Evolutionary conservation across 1,140 invertebrate species (phyloP).

Genomic region (Drosophila punjabiensis): DNA sequence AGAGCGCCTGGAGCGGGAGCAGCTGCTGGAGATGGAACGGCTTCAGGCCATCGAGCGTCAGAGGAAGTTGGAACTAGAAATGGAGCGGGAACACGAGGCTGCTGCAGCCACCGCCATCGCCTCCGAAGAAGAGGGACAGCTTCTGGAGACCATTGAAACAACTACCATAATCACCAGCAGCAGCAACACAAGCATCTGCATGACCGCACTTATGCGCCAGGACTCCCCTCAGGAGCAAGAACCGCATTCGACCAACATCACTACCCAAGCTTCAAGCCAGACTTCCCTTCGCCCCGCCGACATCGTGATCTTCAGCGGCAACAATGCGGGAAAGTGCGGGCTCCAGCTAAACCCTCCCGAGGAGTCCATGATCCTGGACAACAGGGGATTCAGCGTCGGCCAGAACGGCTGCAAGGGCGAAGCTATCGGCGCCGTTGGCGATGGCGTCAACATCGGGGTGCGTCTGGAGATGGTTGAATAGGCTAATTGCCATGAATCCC

Average conservation of each 20-base stretch:
- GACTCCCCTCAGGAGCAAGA: conserved; percentile 7
- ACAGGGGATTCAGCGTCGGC: neutral
- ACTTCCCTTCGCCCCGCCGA: conserved; percentile 16
- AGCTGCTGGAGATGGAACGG: conserved; percentile 7
- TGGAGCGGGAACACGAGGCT: conserved; percentile 7
- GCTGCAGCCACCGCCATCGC: neutral
- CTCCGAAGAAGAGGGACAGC: conserved; percentile 61
- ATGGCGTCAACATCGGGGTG: conserved; percentile 45
- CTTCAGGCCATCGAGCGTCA: conserved; percentile 7
- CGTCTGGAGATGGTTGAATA: conserved; percentile 57
- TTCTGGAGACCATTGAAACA: conserved; percentile 64
- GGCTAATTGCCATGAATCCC: neutral
- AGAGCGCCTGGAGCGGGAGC: conserved; percentile 18
- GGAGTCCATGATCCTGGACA: neutral
- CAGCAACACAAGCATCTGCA: conserved; percentile 53
- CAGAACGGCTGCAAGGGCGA: conserved; percentile 39
- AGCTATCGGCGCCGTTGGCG: conserved; percentile 55
- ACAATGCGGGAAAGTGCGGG: conserved; percentile 5
- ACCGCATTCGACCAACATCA: neutral
- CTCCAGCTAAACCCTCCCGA: conserved; percentile 12
- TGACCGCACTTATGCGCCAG: conserved; percentile 58
- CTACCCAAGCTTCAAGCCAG: neutral
- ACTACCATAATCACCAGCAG: conserved; percentile 66
- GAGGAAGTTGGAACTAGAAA: conserved; percentile 10
- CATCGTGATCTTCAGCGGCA: conserved; percentile 26